Percentiles rank a stretch among this genome's conserved stretches.
phyloP scores from a whole-genome alignment of 2,797 vertebrate species.

The Myripristis murdjan region DNA sequence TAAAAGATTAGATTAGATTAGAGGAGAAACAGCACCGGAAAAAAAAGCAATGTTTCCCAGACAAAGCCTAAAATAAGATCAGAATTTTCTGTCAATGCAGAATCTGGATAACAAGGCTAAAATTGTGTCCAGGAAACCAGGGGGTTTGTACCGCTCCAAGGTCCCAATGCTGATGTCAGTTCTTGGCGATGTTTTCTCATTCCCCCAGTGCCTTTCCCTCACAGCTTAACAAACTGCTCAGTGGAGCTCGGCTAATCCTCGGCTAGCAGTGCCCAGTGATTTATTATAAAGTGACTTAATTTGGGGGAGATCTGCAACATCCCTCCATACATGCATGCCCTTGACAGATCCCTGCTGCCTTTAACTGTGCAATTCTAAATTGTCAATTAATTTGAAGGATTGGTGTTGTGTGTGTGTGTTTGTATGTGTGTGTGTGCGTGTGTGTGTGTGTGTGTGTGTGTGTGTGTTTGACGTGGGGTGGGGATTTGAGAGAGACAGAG shows the following conservation, averaged over 20 bases:
- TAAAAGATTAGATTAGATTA: conserved; percentile 55
- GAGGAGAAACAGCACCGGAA: conserved; percentile 38
- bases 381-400: conserved; percentile 63
- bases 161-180: conserved; percentile 76
- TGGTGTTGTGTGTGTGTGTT: conserved; percentile 36
- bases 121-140: conserved; percentile 66
- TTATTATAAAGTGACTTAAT: conserved; percentile 85
- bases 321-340: conserved; percentile 46
- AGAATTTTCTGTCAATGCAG: conserved; percentile 57
- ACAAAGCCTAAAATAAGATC: conserved; percentile 42
- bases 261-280: conserved; percentile 73
- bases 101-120: conserved; percentile 66
- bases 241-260: conserved; percentile 83
- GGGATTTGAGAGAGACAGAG: too few species aligned
- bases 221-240: conserved; percentile 82
- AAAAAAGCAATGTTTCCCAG: conserved; percentile 43
- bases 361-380: conserved; percentile 47
- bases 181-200: conserved; percentile 66
- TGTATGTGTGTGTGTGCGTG: too few species aligned
- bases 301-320: conserved; percentile 77
- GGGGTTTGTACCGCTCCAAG: conserved; percentile 50
- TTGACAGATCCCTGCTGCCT: conserved; percentile 61
- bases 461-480: too few species aligned
- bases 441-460: too few species aligned
- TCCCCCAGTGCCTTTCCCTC: conserved; percentile 73